Base-by-base conservation (phyloP, 2,113 vertebrate genomes). In the Oplegnathus fasciatus region DNA sequence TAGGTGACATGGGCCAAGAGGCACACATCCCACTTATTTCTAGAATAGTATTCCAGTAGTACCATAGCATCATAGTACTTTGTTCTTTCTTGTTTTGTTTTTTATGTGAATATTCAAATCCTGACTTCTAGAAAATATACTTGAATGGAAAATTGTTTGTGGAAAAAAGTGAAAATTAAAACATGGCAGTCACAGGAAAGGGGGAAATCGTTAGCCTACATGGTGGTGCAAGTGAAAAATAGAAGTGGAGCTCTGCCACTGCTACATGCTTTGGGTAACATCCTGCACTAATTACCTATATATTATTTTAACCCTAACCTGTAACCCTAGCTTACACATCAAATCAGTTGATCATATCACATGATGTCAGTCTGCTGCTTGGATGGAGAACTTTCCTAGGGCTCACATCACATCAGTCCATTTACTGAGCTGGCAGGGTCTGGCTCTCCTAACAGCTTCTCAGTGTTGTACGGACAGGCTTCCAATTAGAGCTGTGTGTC, bases 361-460 rank as follows among this genome's bases (percentile, higher is more conserved):
- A 50, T 37, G 11, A 48, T 42, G n/a, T 32, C n/a, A 18, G 72
- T 54, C 13, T 24, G 14, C n/a, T 42, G 48, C n/a, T 28, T 54
- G 32, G 34, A 30, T 10, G 9, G 32, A 78, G 11, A 34, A 8
- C 18, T 22, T 15, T 73, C 61, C 9, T 72, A 50, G 20, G 32
- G 77, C 42, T 87, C 72, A 61, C 24, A 3, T 83, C 75, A 52
- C 67, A 62, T 6, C 48, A 22, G 68, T 69, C 26, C 75, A 8
- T 44, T 62, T 42, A 62, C 24, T 30, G 42, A 83, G 61, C 62
- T 40, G 68, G 22, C 30, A 37, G 42, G 5, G 17, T 64, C 34
- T 9, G 74, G 62, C 26, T 65, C 50, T 28, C 40, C 48, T 37
- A 18, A 82, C 57, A 46, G 64, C 50, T 57, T 20, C 67, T 69